A percentile compares a stretch with the other conserved stretches of the same genome.
phyloP scores from a whole-genome alignment of 2,113 vertebrate genomes.

The Hiodon alosoides region DNA sequence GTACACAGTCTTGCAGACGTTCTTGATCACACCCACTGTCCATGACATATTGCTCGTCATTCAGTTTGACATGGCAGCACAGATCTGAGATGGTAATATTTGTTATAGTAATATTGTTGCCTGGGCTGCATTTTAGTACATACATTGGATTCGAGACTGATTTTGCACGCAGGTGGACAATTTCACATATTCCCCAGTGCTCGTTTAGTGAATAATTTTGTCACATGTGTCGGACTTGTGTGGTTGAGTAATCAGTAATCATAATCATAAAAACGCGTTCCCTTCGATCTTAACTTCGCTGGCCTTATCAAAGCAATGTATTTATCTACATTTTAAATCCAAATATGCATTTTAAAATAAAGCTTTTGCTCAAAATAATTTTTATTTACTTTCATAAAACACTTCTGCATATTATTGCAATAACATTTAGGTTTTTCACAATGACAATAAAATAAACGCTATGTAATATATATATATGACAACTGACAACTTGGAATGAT shows the following conservation, averaged over 20 bases:
- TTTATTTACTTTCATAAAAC: not conserved
- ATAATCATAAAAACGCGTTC: not conserved
- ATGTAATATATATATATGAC: too few relatives aligned
- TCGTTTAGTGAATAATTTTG: conserved; percentile 23
- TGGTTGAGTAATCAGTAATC: not conserved
- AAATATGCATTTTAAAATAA: not conserved
- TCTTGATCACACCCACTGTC: conserved; percentile 38
- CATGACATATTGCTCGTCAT: conserved; percentile 10
- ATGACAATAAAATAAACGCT: too few relatives aligned
- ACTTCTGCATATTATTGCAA: not conserved
- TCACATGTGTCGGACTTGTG: conserved; percentile 20
- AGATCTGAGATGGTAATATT: not conserved
- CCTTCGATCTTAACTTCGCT: not conserved
- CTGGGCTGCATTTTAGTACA: not conserved
- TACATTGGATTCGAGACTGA: not conserved
- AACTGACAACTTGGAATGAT: too few relatives aligned
- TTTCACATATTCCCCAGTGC: too few relatives aligned
- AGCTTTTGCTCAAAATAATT: not conserved
- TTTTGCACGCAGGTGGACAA: not conserved
- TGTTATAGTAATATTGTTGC: too few relatives aligned
- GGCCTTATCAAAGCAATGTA: not conserved
- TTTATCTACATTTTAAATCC: not conserved
- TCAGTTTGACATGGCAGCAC: conserved; percentile 7
- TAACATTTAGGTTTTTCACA: not conserved
- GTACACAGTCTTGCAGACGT: conserved; percentile 19